Base-by-base conservation (phyloP, 2,113 vertebrate genomes). In the Amblyopsis rosae region DNA sequence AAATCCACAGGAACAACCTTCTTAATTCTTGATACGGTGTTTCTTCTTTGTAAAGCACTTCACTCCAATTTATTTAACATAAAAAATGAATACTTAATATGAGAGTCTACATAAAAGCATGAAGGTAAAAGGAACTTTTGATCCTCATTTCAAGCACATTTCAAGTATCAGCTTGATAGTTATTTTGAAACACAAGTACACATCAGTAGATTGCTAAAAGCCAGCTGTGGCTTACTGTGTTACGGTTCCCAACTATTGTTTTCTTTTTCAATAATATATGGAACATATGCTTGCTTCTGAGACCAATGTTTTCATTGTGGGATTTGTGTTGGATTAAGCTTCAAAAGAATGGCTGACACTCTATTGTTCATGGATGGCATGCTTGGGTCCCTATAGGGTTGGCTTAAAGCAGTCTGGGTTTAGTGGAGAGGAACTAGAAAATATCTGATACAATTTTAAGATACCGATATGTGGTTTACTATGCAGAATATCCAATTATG, bases 301-400 rank as follows among this genome's bases (percentile, higher is more conserved):
- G 83, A 80, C 76, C 77, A 80, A 82, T 86, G 81, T 85, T 83
- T 86, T 76, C 81, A 79, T 77, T 81, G 68, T 84, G 82, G 85
- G 85, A 87, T 90, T 91, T 91, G 82, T 82, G 72, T 73, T 88
- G 86, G 90, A 87, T 90, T 89, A 84, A 72, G 79, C 86, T 84
- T 90, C 86, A 84, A 86, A 88, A 88, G 84, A 87, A 84, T 74
- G 77, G 77, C 82, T 87, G 73, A 77, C 70, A 71, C 35, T 41
- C 73, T 72, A 74, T 88, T 90, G 85, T 87, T 87, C 62, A 53
- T 12, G 12, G 59, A 73, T 90, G 87, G 89, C 84, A 82, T 61
- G 50, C 73, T 80, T 48, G 13, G 12, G 60, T 86, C 68, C 79
- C 75, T 73, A 75, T 61, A 63, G 79, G 71, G 67, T 77, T 67